phyloP scores from a whole-genome alignment of 2,113 vertebrate genomes.

The Anser brachyrhynchus region DNA sequence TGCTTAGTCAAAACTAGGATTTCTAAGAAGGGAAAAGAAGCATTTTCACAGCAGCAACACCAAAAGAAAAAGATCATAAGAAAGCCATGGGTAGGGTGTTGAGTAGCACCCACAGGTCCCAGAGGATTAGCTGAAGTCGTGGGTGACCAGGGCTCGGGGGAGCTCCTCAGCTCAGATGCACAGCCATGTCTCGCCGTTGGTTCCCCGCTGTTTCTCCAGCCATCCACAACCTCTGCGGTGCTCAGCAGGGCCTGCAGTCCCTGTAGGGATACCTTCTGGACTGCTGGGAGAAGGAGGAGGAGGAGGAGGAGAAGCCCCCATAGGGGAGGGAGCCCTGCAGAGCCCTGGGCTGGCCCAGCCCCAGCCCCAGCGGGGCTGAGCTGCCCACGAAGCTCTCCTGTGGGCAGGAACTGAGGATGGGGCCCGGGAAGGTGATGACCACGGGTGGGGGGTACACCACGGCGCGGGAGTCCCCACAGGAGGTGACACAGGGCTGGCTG shows the following conservation, averaged over 20 bases:
- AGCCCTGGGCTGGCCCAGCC: not conserved
- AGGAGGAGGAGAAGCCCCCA: not conserved
- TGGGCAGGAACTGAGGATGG: not conserved
- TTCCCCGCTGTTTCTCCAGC: not conserved
- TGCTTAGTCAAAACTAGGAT: not conserved
- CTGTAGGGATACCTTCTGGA: not conserved
- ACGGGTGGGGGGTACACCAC: not conserved
- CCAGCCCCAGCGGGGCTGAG: not conserved
- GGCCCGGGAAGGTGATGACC: not conserved
- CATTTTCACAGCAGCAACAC: not conserved
- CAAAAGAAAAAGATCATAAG: not conserved
- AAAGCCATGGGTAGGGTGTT: too few species aligned
- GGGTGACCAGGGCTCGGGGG: not conserved
- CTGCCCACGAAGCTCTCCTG: not conserved
- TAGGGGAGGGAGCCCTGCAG: not conserved
- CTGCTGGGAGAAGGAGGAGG: not conserved
- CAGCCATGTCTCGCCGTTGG: fast-evolving
- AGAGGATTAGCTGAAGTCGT: not conserved
- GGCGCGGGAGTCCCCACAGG: not conserved
- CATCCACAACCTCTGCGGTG: fast-evolving
- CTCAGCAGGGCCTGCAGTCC: not conserved
- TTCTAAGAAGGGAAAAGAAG: not conserved
- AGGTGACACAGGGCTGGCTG: not conserved
- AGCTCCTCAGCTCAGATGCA: not conserved
- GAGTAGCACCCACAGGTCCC: not conserved